phyloP scores from a whole-genome alignment of 2,113 vertebrate species.

The Leptodactylus fuscus region DNA sequence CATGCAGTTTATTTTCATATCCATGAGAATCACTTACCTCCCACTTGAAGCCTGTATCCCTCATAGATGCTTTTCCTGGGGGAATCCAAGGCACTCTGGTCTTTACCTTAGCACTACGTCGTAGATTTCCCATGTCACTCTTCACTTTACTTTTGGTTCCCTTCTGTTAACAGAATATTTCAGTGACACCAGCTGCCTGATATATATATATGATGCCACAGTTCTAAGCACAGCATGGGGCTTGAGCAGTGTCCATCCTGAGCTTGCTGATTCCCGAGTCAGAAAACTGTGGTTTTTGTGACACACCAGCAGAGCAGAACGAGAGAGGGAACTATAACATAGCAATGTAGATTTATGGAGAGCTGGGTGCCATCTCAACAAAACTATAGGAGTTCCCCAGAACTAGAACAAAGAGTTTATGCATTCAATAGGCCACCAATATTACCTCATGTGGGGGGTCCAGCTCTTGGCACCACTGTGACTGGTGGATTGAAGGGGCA shows the following conservation, averaged over 20 bases:
- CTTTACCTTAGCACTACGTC: conserved; percentile 78
- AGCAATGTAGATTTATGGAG: not conserved
- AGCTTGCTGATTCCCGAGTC: not conserved
- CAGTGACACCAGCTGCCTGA: too few relatives aligned
- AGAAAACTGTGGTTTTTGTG: not conserved
- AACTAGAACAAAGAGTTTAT: too few relatives aligned
- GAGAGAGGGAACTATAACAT: not conserved
- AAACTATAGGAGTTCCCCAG: not conserved
- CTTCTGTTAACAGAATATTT: conserved; percentile 65
- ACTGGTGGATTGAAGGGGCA: too few relatives aligned
- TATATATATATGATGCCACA: too few relatives aligned
- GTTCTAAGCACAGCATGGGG: too few relatives aligned
- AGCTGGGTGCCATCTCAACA: too few relatives aligned
- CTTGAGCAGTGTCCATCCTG: not conserved
- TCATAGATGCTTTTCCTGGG: conserved; percentile 81
- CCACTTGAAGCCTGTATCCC: conserved; percentile 82
- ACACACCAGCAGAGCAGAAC: not conserved
- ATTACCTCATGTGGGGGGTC: too few relatives aligned
- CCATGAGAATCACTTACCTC: conserved; percentile 76
- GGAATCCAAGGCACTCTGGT: conserved; percentile 87
- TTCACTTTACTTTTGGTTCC: conserved; percentile 71
- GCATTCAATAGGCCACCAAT: too few relatives aligned
- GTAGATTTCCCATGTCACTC: conserved; percentile 71
- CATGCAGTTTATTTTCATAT: too few relatives aligned
- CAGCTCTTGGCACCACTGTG: too few relatives aligned